phyloP scores from a whole-genome alignment of 2,113 vertebrate genomes.

The Ciconia maguari region DNA sequence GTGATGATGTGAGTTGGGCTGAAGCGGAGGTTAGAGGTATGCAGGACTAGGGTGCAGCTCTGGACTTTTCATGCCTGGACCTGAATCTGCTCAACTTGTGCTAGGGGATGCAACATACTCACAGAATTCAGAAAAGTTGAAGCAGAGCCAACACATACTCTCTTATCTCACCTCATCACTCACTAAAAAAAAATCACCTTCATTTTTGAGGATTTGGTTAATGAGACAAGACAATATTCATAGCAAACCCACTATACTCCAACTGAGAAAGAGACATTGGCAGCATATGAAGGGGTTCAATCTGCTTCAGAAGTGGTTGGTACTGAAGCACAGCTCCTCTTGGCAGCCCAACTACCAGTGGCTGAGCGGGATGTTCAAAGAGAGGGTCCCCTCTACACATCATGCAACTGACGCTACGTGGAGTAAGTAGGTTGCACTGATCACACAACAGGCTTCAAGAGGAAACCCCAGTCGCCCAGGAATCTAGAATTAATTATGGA shows the following conservation, averaged over 20 bases:
- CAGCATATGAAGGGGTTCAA: no score
- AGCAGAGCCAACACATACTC: not conserved
- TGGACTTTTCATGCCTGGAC: not conserved
- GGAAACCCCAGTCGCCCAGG: no score
- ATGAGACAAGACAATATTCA: not conserved
- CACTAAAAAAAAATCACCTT: not conserved
- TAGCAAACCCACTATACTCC: not conserved
- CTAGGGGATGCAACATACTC: not conserved
- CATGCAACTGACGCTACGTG: no score
- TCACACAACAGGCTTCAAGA: no score
- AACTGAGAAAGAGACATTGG: no score
- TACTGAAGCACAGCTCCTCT: no score
- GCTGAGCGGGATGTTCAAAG: no score
- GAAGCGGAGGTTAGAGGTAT: not conserved
- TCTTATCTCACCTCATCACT: not conserved
- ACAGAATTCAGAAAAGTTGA: not conserved
- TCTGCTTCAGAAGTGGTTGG: no score
- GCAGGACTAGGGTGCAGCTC: not conserved
- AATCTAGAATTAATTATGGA: no score
- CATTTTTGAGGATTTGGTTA: not conserved
- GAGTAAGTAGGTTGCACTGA: no score
- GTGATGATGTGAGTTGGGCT: not conserved
- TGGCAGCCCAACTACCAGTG: no score
- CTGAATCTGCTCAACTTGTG: not conserved
- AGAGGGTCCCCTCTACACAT: no score